Conservation (phyloP, 2,797 vertebrate species). For the Erpetoichthys calabaricus region DNA sequence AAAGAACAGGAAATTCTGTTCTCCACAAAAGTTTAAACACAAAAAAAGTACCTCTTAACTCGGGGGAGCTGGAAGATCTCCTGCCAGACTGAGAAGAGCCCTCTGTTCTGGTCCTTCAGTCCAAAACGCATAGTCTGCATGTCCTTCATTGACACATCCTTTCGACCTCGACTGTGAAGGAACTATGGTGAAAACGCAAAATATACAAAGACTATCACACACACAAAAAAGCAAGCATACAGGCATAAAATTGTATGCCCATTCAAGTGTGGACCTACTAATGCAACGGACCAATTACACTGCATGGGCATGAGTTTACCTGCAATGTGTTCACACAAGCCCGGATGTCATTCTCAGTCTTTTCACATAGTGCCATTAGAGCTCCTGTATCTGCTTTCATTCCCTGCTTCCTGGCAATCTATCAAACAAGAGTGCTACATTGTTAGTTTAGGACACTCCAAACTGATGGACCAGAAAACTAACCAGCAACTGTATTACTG, state of each 20-base stretch:
- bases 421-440: conserved; percentile 2
- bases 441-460: not conserved
- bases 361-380: conserved; percentile 73
- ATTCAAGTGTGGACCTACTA: not conserved
- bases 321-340: conserved; percentile 88
- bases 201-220: conserved; percentile 2
- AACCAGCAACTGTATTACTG: rapidly evolving
- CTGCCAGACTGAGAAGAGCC: conserved; percentile 86
- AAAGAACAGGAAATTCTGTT: too few relatives aligned
- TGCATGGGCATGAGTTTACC: conserved; percentile 35
- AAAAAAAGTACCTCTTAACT: conserved; percentile 47
- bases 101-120: conserved; percentile 89
- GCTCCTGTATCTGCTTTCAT: conserved; percentile 63
- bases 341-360: conserved; percentile 82
- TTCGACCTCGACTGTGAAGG: conserved; percentile 65
- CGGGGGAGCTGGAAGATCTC: conserved; percentile 85
- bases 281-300: too few relatives aligned
- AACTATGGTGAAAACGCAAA: conserved; percentile 52
- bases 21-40: too few relatives aligned
- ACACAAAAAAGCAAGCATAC: not conserved
- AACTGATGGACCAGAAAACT: not conserved
- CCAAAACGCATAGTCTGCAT: conserved; percentile 66
- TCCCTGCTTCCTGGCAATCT: conserved; percentile 65
- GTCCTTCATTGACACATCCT: conserved; percentile 49
- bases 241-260: not conserved